These are phyloP conservation scores for Hirtodrosophila trivittata DNA, from an alignment of 2,888 invertebrate genomes.

Conservation along the genomic window DNA sequence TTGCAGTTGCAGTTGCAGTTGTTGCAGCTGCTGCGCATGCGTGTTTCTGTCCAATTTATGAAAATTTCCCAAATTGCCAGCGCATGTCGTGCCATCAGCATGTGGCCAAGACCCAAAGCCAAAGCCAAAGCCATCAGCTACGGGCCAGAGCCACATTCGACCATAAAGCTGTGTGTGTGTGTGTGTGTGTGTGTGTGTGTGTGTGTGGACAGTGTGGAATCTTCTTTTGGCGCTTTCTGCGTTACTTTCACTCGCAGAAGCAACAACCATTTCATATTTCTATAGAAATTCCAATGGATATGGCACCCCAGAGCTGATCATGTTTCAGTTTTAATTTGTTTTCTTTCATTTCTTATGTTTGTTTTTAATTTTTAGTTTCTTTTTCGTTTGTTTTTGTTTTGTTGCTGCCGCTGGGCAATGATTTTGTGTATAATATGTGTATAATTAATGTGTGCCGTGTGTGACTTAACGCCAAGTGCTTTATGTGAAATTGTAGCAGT, in stretches of 20 bases:
- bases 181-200: neutral
- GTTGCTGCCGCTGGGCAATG: conserved; percentile 27
- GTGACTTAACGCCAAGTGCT: conserved; percentile 57
- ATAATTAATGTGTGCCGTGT: conserved; percentile 66
- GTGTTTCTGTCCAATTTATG: conserved; percentile 69
- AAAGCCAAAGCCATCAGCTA: neutral
- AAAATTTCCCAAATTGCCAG: conserved; percentile 58
- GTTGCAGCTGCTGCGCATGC: conserved; percentile 60
- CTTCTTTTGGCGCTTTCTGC: conserved; percentile 59
- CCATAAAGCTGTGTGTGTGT: neutral
- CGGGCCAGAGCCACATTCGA: too few species aligned
- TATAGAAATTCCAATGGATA: conserved; percentile 59
- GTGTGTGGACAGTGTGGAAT: conserved; percentile 30
- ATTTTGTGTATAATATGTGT: conserved; percentile 34
- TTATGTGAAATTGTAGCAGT: conserved; percentile 31
- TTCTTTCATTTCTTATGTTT: conserved; percentile 17
- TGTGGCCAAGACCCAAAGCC: conserved; percentile 40
- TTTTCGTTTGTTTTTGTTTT: conserved; percentile 18
- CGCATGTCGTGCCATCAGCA: conserved; percentile 56
- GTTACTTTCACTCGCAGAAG: conserved; percentile 59
- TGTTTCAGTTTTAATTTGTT: conserved; percentile 56
- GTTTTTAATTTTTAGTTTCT: conserved; percentile 6
- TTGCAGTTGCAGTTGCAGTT: conserved; percentile 21
- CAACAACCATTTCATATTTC: conserved; percentile 30
- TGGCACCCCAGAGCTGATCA: conserved; percentile 51